Evolutionary conservation across 2,113 vertebrate species (phyloP), one percentile per base, ranked within the genome.

Genomic region (Philantomba maxwellii): DNA sequence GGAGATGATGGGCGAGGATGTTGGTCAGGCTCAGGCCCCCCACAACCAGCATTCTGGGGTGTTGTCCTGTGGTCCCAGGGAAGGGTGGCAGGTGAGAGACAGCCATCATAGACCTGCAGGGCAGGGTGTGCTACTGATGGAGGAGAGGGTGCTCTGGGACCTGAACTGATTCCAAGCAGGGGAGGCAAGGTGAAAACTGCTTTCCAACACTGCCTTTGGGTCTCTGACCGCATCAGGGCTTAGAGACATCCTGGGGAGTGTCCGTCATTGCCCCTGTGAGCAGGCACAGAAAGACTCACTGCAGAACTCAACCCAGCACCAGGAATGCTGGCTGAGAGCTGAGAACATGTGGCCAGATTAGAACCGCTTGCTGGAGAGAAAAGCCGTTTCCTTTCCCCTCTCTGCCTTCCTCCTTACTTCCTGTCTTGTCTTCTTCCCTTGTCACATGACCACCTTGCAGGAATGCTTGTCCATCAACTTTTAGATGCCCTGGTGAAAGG

Each of bases 21-120:
- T 81, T 28, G 88, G 81, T 94, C 75, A 87, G 58, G 60, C 28
- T 90, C 70, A 64, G 87, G 5, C 7, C 51, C 80, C 82, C 77
- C 66, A 10, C 26, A 70, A 39, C n/a, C 15, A 28, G 55, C 25
- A 43, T 49, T 88, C 60, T 89, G 83, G 45, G 21, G 49, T 84
- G 21, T 23, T 64, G 45, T 53, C 75, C 39, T 80, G 53, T 36
- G 2, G 0, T 62, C 39, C 75, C 64, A 51, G 55, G 92, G 49
- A 66, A 66, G 5, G 36, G 28, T 90, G 36, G 17, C 25, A 3
- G 36, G 15, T 49, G 86, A 83, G 55, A 91, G 89, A 83, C 12
- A 53, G 53, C 62, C 30, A 13, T 82, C 16, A 43, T 85, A 86
- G 45, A 55, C 25, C 12, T 1, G 1, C 23, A 47, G 51, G 66